These are phyloP conservation scores for Progne subis DNA, from an alignment of 2,113 vertebrate genomes.

Conservation along the genomic window DNA sequence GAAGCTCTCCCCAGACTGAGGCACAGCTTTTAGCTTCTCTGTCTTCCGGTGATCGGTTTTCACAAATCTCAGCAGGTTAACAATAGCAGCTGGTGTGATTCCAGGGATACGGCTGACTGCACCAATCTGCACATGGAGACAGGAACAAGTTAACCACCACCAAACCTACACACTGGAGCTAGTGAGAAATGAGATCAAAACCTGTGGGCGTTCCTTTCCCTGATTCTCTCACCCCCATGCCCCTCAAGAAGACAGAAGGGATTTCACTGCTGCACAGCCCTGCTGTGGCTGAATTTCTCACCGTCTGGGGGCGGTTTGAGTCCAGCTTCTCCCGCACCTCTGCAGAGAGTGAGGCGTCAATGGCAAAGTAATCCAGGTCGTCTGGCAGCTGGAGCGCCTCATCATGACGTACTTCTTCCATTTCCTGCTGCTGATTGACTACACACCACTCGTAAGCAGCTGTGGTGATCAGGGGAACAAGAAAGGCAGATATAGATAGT, in stretches of 20 bases:
- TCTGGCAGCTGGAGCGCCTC: constrained; percentile 84
- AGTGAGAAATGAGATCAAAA: not conserved
- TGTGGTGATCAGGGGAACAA: constrained; percentile 31
- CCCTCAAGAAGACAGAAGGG: not conserved
- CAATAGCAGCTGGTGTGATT: constrained; percentile 88
- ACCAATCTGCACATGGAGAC: constrained; percentile 78
- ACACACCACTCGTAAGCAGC: constrained; percentile 83
- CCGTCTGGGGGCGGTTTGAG: constrained; percentile 83
- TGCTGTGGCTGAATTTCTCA: constrained; percentile 62
- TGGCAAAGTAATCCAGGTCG: constrained; percentile 86
- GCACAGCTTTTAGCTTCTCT: not conserved
- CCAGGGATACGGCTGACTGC: constrained; percentile 89
- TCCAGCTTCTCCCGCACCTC: constrained; percentile 90
- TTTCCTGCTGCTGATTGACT: constrained; percentile 81
- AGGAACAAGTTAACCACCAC: not conserved
- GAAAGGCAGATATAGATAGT: accelerated
- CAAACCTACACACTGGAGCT: not conserved
- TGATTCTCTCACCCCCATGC: accelerated
- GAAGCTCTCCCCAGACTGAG: not conserved
- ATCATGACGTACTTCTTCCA: constrained; percentile 85
- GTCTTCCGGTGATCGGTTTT: constrained; percentile 45
- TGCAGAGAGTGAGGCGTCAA: constrained; percentile 82
- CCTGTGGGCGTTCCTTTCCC: not conserved
- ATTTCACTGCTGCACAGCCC: not conserved
- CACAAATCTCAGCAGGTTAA: constrained; percentile 85